Percentiles rank a stretch among this genome's conserved stretches.
These are phyloP conservation scores for Lymantria monacha DNA, from an alignment of 2,888 invertebrate genomes.

Conservation along the genomic window DNA sequence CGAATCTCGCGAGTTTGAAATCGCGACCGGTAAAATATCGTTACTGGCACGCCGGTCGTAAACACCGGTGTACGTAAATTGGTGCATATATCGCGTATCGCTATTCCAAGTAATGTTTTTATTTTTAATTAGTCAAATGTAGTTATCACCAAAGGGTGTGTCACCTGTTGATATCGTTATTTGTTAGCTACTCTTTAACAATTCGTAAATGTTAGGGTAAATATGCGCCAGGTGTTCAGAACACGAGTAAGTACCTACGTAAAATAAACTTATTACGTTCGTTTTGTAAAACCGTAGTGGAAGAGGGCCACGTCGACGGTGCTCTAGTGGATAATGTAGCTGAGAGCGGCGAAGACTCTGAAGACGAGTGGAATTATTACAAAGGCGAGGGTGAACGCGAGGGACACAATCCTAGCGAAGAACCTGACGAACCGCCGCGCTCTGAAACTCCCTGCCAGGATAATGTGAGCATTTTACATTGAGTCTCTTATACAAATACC, in stretches of 20 bases:
- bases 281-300: constrained; percentile 62
- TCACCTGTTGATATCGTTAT: constrained; percentile 67
- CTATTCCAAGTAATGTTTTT: constrained; percentile 18
- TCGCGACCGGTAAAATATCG: constrained; percentile 74
- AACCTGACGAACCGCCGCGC: constrained; percentile 78
- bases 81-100: constrained; percentile 12
- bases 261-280: constrained; percentile 26
- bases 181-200: no score
- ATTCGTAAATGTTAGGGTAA: constrained; percentile 33
- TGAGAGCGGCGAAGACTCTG: constrained; percentile 89
- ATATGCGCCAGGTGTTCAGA: constrained; percentile 42
- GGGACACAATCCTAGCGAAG: constrained; percentile 80
- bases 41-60: constrained; percentile 46
- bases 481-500: background rate
- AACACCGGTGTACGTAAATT: constrained; percentile 39
- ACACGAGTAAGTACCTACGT: constrained; percentile 2
- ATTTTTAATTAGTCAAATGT: constrained; percentile 24
- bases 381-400: constrained; percentile 85
- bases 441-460: constrained; percentile 76
- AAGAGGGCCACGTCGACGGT: constrained; percentile 74
- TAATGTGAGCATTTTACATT: constrained; percentile 54
- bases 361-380: constrained; percentile 95
- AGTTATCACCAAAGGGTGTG: constrained; percentile 60
- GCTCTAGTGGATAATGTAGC: constrained; percentile 87
- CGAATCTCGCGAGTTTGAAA: constrained; percentile 71